These are phyloP conservation scores for Monodelphis domestica DNA, from an alignment of 2,797 vertebrate species.

Conservation along the genomic window DNA sequence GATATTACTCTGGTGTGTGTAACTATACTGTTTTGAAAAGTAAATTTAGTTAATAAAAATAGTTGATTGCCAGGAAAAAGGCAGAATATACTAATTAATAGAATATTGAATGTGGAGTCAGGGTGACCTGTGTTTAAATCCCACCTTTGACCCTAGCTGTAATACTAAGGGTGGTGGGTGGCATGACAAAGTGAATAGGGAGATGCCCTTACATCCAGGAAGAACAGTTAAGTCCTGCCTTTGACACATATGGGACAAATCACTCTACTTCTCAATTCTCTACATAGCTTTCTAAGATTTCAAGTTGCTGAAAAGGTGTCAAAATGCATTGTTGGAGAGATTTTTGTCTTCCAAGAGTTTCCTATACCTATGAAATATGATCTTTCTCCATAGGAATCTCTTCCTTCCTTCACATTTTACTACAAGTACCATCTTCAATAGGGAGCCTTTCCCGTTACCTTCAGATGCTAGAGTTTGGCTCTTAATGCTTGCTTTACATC, in stretches of 20 bases:
- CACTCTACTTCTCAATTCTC: neutral
- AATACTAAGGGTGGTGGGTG: neutral
- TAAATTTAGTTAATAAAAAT: neutral
- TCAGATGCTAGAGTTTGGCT: neutral
- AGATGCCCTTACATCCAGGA: neutral
- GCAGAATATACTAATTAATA: neutral
- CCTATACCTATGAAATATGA: neutral
- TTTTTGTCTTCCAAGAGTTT: neutral
- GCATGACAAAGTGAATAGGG: neutral
- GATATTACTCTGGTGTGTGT: neutral
- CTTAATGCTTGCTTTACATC: neutral
- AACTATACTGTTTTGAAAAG: conserved; percentile 34
- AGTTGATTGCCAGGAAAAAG: neutral
- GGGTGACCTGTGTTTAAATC: neutral
- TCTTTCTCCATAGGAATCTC: neutral
- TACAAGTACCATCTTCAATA: neutral
- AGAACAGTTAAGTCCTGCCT: neutral
- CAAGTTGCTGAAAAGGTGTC: neutral
- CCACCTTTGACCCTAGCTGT: neutral
- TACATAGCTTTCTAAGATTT: neutral
- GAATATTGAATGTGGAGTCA: neutral
- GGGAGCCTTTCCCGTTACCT: too few relatives aligned
- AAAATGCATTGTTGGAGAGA: neutral
- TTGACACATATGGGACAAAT: neutral
- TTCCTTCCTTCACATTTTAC: neutral